Evolutionary conservation across 2,113 vertebrate species (phyloP), one percentile per base, ranked within the genome.

Genomic region (Chlamydotis undulata): DNA sequence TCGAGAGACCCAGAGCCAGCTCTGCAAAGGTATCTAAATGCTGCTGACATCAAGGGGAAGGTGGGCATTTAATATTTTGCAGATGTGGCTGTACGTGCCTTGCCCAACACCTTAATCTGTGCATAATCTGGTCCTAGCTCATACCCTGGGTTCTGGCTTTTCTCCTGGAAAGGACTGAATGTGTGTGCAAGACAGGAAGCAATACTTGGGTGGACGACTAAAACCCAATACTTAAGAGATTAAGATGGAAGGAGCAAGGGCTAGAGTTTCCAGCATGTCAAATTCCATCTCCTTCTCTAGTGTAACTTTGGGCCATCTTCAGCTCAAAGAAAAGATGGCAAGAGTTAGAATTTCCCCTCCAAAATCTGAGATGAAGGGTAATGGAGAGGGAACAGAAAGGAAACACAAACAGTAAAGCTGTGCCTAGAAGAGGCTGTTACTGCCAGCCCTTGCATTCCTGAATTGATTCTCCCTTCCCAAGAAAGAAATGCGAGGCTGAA

Each of bases 181-280:
- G 56, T 91, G 67, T 21, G 3, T 79, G 82, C 6, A 22, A 43
- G 71, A 49, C 0, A 4, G 83, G 91, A 81, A 95, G 89, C 88
- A 85, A 35, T 75, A 29, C 60, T 91, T 41, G 60, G 52, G 83
- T 70, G 90, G 74, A 91, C 96, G 94, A 95, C 87, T 96, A 95
- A 96, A 86, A 63, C 49, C 83, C 84, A 83, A 64, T 84, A 61
- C 83, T 93, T 83, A 43, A 67, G 90, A 93, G 83, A 92, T 94
- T 61, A 88, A 77, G 91, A 67, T 70, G 87, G 83, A 55, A 94
- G 87, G 81, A 93, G 92, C 60, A 33, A 87, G 52, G 81, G 83
- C 64, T 77, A 55, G 4, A 83, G 69, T 4, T 89, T 64, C 87
- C 80, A 89, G 86, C 64, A 19, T 7, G 83, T 94, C 87, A 53